Evolutionary conservation across 2,113 vertebrate species (phyloP), one percentile per base, ranked within the genome.

Genomic region (Rhipidura dahli): DNA sequence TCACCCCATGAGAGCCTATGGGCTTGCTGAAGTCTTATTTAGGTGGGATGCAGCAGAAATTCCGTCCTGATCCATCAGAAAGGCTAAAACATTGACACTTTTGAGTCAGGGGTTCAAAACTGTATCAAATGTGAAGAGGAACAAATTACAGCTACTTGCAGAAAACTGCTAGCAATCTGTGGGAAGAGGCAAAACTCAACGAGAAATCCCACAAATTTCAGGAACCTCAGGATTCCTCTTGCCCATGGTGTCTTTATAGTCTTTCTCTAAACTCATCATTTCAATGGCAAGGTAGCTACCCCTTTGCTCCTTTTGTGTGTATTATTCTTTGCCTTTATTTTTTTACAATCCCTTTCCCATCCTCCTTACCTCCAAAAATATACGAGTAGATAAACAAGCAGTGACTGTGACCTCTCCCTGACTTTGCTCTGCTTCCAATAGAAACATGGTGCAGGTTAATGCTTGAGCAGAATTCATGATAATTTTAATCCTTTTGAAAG

Each of bases 351-450:
- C 16, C 24, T 71, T 78, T 92, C 47, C 40, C 49, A 40, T 78
- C 35, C 37, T 84, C n/a, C 8, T 66, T 71, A 84, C 35, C 27
- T 78, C 37, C 30, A 68, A 89, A 80, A 68, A 24, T 30, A 44
- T 21, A 51, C 5, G 13, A 71, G 39, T 35, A 73, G 90, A 94
- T 92, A 96, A 96, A 96, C 64, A 89, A 93, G 28, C 42, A 88
- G 79, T 79, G 89, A 79, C 91, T 85, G 26, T 93, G 86, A 96
- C 71, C 90, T 94, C 71, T 82, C 71, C 50, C 40, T 96, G 96
- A 94, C 90, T 94, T 92, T 53, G 4, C 77, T 96, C 42, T 72
- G 14, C 35, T 91, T 93, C 63, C 71, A 71, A 13, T 7, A 78
- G 49, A 92, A 96, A 91, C 15, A 50, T 30, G 44, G 39, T 90